phyloP scores from a whole-genome alignment of 2,797 vertebrate genomes.

The Ara ararauna region DNA sequence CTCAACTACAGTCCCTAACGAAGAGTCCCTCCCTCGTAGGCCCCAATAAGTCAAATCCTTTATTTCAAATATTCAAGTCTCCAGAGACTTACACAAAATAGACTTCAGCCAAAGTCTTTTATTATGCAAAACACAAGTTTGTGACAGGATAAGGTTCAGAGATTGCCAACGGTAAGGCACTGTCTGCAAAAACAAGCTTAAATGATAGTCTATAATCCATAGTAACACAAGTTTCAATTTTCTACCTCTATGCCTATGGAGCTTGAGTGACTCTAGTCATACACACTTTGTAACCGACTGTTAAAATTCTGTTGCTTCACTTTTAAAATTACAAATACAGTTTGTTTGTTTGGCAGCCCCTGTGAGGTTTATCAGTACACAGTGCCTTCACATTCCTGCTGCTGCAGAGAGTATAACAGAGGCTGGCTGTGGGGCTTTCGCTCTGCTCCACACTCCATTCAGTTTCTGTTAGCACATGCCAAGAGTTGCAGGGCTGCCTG shows the following conservation, averaged over 20 bases:
- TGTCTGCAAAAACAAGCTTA: not conserved
- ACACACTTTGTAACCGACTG: not conserved
- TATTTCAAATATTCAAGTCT: not conserved
- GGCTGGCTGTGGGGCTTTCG: not conserved
- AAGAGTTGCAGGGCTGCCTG: not conserved
- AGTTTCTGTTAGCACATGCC: not conserved
- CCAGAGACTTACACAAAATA: not conserved
- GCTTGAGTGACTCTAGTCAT: not conserved
- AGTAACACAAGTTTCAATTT: not conserved
- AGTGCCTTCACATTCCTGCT: not conserved
- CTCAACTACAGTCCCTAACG: not conserved
- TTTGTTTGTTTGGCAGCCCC: not conserved
- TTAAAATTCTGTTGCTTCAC: not conserved
- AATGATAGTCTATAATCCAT: not conserved
- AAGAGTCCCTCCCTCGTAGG: not conserved
- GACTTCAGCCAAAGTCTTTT: not conserved
- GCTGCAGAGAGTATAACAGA: not conserved
- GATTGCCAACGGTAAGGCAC: not conserved
- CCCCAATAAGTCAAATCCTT: not conserved
- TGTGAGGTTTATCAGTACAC: not conserved
- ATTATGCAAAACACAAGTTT: not conserved
- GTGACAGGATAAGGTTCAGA: not conserved
- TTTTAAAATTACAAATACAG: not conserved
- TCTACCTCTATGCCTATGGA: not conserved
- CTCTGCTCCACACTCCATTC: not conserved